Evolutionary conservation across 2,113 vertebrate genomes (phyloP).

Genomic region (Catharus bicknelli): DNA sequence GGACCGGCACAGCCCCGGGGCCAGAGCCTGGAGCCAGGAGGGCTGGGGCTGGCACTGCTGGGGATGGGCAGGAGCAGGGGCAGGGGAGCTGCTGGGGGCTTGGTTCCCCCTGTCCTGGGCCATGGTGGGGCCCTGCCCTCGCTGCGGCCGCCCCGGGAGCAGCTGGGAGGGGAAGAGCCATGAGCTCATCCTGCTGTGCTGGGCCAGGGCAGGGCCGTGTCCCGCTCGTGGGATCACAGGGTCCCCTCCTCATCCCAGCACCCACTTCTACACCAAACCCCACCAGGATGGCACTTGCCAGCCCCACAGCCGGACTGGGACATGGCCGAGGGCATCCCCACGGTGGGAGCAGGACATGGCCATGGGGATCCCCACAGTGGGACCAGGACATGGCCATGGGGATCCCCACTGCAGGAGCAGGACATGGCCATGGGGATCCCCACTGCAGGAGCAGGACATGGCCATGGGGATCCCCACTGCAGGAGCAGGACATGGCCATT

Average conservation of each 20-base stretch:
- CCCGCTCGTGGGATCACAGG: fast-evolving
- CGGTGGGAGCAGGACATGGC: fast-evolving
- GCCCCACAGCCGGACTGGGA: background rate
- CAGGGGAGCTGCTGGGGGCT: background rate
- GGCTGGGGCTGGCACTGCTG: background rate
- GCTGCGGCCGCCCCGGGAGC: background rate
- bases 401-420: background rate
- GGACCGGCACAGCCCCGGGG: background rate
- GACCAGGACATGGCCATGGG: fast-evolving
- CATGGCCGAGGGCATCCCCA: no score
- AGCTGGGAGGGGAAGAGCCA: background rate
- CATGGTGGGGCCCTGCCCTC: background rate
- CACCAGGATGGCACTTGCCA: fast-evolving
- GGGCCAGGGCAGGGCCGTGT: background rate
- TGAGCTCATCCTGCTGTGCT: background rate
- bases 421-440: fast-evolving
- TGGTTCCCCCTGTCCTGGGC: fast-evolving
- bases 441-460: fast-evolving
- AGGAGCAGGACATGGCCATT: no score
- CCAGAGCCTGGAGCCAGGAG: background rate
- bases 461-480: fast-evolving
- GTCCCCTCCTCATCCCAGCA: background rate
- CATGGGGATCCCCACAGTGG: no score
- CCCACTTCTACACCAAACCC: fast-evolving
- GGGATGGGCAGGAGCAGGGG: background rate